Evolutionary conservation across 2,797 vertebrate genomes (phyloP), one percentile per base, ranked within the genome.

Genomic region (Syngnathus acus): DNA sequence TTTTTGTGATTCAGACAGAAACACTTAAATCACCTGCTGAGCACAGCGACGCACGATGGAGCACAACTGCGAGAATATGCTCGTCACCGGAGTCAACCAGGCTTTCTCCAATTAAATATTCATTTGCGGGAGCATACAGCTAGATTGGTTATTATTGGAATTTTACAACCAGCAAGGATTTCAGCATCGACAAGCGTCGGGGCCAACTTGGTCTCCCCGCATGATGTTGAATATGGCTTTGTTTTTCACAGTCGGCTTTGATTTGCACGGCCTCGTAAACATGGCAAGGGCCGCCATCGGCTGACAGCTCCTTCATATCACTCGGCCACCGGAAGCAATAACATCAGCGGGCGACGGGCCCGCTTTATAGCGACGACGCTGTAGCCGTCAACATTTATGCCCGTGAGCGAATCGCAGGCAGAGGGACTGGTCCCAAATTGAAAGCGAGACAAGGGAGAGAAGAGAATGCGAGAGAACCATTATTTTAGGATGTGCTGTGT

Each of bases 161-260:
- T 59, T 39, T 59, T 39, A 5, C 57, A 59, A 19, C 16, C 17
- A 17, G 10, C 9, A 4, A 59, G 17, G 21, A 58, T 42, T 43
- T 13, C 60, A 45, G n/a, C 60, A 21, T 19, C 16, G 23, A 13
- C 40, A 42, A 21, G 16, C 37, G 39, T 9, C 32, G 57, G 4
- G 10, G 32, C 37, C 17, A 6, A 37, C 37, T 62, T 78, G 71
- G 73, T 62, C 70, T 75, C 60, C 65, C 77, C 82, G 83, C 59
- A 89, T 77, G 83, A 72, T 88, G 89, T 88, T 88, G 77, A 84
- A 72, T 87, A 89, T 88, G 71, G 51, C 69, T 78, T 71, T 76
- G 72, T 70, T 87, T 90, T 84, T 82, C 80, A 79, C 78, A 62
- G 80, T 85, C 82, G 77, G 65, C 78, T 71, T 43, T 23, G 67